These are phyloP conservation scores for Cotesia congregata DNA, from an alignment of 2,888 invertebrate genomes.

Conservation along the genomic window DNA sequence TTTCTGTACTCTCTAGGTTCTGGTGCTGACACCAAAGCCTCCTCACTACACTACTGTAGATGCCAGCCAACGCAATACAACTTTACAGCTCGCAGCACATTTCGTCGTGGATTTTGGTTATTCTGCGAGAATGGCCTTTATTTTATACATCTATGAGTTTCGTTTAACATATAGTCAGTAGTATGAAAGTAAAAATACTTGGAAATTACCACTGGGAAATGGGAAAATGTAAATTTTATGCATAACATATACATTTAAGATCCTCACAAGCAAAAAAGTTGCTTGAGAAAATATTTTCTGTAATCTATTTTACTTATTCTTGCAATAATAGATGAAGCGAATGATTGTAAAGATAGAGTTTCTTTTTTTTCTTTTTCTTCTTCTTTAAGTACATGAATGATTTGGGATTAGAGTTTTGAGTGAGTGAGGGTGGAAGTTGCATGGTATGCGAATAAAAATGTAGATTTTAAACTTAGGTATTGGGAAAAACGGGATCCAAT, in stretches of 20 bases:
- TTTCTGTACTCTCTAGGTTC: constrained; percentile 48
- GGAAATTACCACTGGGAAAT: not conserved
- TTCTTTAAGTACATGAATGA: constrained; percentile 29
- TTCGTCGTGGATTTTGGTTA: constrained; percentile 7
- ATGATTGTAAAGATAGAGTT: not conserved
- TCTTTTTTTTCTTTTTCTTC: no score
- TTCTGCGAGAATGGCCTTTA: not conserved
- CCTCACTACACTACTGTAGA: constrained; percentile 61
- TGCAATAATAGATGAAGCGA: not conserved
- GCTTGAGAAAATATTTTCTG: not conserved
- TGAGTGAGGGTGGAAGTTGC: constrained; percentile 20
- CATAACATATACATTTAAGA: not conserved
- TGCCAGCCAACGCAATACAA: constrained; percentile 50
- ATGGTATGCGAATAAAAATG: constrained; percentile 2
- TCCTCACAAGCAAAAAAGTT: not conserved
- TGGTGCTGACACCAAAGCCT: constrained; percentile 70
- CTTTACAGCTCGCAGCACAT: constrained; percentile 46
- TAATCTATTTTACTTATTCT: not conserved
- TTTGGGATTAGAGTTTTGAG: constrained; percentile 25
- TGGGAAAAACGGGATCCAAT: constrained; percentile 20
- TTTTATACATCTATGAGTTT: not conserved
- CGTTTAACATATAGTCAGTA: not conserved
- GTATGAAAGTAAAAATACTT: not conserved
- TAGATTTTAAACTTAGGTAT: not conserved
- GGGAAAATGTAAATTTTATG: not conserved